These are phyloP conservation scores for Morinoia aosen DNA, from an alignment of 2,888 invertebrate species.

Conservation along the genomic window DNA sequence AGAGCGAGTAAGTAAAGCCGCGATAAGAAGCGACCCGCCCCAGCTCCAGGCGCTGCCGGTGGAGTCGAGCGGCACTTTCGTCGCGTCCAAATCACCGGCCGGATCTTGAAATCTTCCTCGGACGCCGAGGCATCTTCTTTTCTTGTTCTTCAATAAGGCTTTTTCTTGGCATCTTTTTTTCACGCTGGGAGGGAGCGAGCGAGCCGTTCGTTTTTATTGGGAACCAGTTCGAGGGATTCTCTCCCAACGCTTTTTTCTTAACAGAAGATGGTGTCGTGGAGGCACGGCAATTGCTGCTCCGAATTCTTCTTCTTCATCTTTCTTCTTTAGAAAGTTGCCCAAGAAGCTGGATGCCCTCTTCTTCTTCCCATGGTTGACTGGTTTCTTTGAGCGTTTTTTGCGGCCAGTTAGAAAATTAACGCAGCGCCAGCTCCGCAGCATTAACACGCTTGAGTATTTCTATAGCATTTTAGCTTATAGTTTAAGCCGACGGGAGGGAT, in stretches of 20 bases:
- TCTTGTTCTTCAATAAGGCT: conserved; percentile 10
- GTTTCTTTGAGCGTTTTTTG: not conserved
- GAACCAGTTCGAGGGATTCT: conserved; percentile 47
- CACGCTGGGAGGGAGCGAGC: conserved; percentile 37
- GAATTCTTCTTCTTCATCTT: not conserved
- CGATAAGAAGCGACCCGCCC: too few species aligned
- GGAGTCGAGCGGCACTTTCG: not conserved
- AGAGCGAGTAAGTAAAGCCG: too few species aligned
- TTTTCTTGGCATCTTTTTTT: conserved; percentile 29
- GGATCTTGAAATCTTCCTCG: not conserved
- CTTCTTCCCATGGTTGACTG: conserved; percentile 20
- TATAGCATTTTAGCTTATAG: not conserved
- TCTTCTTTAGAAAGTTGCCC: conserved; percentile 40
- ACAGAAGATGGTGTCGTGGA: conserved; percentile 6
- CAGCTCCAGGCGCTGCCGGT: not conserved
- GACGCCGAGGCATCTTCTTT: conserved; percentile 40
- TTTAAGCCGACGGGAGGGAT: not conserved
- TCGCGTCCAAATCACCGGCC: not conserved
- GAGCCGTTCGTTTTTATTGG: conserved; percentile 48
- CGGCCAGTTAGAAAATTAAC: not conserved
- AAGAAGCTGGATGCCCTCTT: not conserved
- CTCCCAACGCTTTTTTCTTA: conserved; percentile 22
- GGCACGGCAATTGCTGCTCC: conserved; percentile 15
- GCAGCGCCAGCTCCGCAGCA: not conserved
- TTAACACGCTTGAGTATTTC: not conserved